phyloP scores from a whole-genome alignment of 1,140 invertebrate genomes.

The Tetranychus cinnabarinus region DNA sequence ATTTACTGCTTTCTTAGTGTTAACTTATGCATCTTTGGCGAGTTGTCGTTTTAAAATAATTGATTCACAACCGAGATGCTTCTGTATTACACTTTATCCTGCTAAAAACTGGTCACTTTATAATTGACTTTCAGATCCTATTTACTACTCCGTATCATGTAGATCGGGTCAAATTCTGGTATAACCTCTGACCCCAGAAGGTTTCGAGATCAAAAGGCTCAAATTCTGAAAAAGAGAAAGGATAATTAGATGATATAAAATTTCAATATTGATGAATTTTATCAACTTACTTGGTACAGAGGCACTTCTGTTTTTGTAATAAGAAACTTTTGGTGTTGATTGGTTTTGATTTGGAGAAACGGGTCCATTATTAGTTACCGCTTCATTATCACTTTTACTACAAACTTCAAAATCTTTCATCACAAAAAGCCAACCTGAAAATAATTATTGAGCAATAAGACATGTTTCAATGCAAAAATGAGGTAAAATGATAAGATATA shows the following conservation, averaged over 20 bases:
- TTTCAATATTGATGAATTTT: not conserved
- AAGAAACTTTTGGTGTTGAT: constrained; percentile 10
- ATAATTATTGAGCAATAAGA: no score
- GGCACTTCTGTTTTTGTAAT: constrained; percentile 6
- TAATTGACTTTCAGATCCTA: no score
- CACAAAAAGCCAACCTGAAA: not conserved
- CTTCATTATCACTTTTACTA: not conserved
- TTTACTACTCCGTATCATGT: not conserved
- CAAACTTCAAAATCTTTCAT: not conserved
- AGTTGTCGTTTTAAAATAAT: no score
- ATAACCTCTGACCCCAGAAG: constrained; percentile 61
- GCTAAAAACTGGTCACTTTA: no score
- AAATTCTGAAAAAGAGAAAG: constrained; percentile 33
- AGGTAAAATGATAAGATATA: no score
- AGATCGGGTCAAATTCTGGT: constrained; percentile 28
- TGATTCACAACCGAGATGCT: no score
- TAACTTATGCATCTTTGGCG: no score
- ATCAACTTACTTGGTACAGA: constrained; percentile 8
- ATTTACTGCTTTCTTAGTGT: no score
- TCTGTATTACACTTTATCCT: no score
- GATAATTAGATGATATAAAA: not conserved
- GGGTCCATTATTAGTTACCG: not conserved
- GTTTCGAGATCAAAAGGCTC: constrained; percentile 62
- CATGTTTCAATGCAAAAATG: no score
- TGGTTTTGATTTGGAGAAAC: not conserved